These are phyloP conservation scores for Anhinga anhinga DNA, from an alignment of 2,113 vertebrate genomes.

Conservation along the genomic window DNA sequence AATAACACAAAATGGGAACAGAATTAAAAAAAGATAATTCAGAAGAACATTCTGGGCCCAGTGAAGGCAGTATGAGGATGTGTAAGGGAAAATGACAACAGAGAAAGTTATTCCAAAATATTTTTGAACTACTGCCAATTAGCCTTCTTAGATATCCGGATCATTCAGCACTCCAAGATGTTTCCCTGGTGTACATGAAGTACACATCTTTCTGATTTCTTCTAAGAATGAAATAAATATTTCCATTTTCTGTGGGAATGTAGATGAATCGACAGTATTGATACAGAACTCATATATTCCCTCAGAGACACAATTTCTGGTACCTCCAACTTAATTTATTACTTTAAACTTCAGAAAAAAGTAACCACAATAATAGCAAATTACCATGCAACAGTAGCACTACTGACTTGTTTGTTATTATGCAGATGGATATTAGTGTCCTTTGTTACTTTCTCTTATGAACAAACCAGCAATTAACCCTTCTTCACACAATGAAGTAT, in stretches of 20 bases:
- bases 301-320: background rate
- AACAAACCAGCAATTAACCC: background rate
- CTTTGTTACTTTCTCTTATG: background rate
- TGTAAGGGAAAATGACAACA: background rate
- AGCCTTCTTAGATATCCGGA: background rate
- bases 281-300: background rate
- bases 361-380: background rate
- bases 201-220: background rate
- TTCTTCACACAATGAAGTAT: background rate
- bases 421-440: background rate
- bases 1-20: background rate
- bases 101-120: background rate
- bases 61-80: background rate
- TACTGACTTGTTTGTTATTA: background rate
- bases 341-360: background rate
- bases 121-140: background rate
- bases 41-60: background rate
- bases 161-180: background rate
- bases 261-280: background rate
- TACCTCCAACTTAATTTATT: background rate
- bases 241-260: background rate
- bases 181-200: background rate
- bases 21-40: background rate
- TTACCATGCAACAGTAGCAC: background rate
- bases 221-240: background rate